Evolutionary conservation across 2,797 vertebrate genomes (phyloP).

Genomic region (Centropyge bicolor): DNA sequence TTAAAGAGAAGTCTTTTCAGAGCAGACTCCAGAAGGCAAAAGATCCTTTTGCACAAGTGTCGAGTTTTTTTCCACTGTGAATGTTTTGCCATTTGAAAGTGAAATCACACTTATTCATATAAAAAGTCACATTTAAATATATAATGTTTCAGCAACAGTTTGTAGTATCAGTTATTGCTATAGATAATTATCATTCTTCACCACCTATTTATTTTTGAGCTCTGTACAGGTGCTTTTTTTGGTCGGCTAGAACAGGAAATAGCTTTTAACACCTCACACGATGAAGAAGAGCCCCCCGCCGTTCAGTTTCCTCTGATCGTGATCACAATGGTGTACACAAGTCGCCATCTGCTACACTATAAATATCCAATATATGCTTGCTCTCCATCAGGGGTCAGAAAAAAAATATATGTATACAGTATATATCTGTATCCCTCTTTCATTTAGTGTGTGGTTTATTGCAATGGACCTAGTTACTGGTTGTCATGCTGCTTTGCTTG

Average conservation of each 20-base stretch:
- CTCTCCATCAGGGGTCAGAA: constrained; percentile 11
- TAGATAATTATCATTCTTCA: not conserved
- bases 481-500: not conserved
- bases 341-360: constrained; percentile 61
- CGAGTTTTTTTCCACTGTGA: not conserved
- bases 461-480: not conserved
- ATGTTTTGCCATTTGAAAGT: not conserved
- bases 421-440: not conserved
- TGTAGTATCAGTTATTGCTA: not conserved
- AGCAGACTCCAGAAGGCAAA: not conserved
- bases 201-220: not conserved
- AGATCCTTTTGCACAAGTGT: not conserved
- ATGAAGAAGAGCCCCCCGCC: constrained; percentile 27
- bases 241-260: constrained; percentile 23
- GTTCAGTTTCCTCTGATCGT: constrained; percentile 39
- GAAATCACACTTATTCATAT: no score
- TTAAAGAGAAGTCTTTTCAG: not conserved
- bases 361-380: constrained; percentile 46
- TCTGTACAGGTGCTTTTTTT: constrained; percentile 3
- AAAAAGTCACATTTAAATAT: no score
- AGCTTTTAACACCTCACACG: constrained; percentile 18
- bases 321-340: constrained; percentile 42
- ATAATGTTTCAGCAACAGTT: not conserved
- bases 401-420: not conserved
- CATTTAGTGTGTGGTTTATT: not conserved